phyloP scores from a whole-genome alignment of 2,113 vertebrate genomes.

The Aplodontia rufa region DNA sequence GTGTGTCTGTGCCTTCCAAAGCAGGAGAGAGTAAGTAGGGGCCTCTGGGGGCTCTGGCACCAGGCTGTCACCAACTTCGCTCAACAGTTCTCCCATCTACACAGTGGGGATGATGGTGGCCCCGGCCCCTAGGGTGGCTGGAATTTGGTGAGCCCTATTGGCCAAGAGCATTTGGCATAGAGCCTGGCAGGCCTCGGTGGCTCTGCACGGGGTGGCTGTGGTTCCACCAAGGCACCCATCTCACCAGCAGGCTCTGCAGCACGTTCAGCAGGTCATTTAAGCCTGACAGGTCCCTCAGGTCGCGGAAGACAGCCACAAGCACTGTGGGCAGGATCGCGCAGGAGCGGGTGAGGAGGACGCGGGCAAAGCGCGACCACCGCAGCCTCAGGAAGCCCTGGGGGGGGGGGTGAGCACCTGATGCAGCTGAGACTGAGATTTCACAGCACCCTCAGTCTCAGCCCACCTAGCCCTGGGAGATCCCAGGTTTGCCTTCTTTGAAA shows the following conservation, averaged over 20 bases:
- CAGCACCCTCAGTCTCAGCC: background rate
- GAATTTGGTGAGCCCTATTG: background rate
- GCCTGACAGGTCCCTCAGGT: constrained; percentile 81
- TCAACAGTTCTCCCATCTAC: background rate
- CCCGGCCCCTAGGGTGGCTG: background rate
- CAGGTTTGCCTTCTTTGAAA: background rate
- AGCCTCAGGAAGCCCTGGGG: constrained; percentile 87
- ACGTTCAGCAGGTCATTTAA: constrained; percentile 89
- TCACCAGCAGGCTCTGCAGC: constrained; percentile 89
- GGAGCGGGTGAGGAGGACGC: constrained; percentile 86
- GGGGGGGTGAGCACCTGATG: accelerated
- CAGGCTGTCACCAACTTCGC: background rate
- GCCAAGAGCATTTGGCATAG: background rate
- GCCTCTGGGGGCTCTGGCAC: background rate
- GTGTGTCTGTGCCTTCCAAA: background rate
- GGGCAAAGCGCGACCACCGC: constrained; percentile 85
- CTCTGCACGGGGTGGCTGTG: background rate
- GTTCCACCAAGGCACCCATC: background rate
- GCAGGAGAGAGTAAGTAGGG: background rate
- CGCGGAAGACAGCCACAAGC: constrained; percentile 84
- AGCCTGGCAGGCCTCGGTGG: background rate
- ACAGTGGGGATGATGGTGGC: background rate
- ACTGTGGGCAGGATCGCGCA: constrained; percentile 87
- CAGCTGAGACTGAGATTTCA: background rate
- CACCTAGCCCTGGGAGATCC: background rate